A percentile compares a stretch with the other conserved stretches of the same genome.
These are phyloP conservation scores for Lagorchestes hirsutus DNA, from an alignment of 2,797 vertebrate species.

Conservation along the genomic window DNA sequence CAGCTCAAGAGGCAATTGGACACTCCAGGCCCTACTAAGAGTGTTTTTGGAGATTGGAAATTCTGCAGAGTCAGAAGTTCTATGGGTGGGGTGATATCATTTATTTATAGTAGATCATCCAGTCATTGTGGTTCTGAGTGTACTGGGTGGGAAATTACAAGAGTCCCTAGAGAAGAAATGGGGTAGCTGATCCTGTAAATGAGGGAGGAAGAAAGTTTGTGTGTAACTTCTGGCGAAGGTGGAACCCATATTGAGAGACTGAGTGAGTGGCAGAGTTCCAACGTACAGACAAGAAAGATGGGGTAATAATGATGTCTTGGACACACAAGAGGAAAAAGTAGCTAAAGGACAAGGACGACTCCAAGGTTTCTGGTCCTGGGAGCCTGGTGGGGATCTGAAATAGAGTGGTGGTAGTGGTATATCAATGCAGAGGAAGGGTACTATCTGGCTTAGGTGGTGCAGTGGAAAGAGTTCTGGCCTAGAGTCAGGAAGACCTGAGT, in stretches of 20 bases:
- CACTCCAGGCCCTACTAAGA: background rate
- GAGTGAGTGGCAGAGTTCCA: slow-evolving; percentile 80
- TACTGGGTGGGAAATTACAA: slow-evolving; percentile 64
- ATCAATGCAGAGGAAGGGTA: slow-evolving; percentile 25
- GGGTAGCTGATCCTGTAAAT: slow-evolving; percentile 41
- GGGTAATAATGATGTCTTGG: slow-evolving; percentile 79
- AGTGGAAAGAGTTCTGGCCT: background rate
- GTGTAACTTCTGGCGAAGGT: slow-evolving; percentile 62
- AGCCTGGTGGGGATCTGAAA: slow-evolving; percentile 58
- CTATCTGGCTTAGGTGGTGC: background rate
- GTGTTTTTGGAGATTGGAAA: slow-evolving; percentile 35
- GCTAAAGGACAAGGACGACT: slow-evolving; percentile 75
- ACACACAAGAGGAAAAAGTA: slow-evolving; percentile 79
- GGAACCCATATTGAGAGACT: slow-evolving; percentile 54
- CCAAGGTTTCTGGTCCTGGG: slow-evolving; percentile 75
- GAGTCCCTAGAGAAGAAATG: slow-evolving; percentile 66
- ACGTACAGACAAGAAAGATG: slow-evolving; percentile 74
- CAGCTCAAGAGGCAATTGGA: background rate
- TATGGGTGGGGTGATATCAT: background rate
- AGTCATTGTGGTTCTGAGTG: slow-evolving; percentile 5
- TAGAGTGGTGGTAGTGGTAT: slow-evolving; percentile 21
- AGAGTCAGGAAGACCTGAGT: background rate
- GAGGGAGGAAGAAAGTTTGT: slow-evolving; percentile 72
- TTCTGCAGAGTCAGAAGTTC: slow-evolving; percentile 9
- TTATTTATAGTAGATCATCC: slow-evolving; percentile 23